Base-by-base conservation (phyloP, 2,888 invertebrate species). In the Apotomis capreana region DNA sequence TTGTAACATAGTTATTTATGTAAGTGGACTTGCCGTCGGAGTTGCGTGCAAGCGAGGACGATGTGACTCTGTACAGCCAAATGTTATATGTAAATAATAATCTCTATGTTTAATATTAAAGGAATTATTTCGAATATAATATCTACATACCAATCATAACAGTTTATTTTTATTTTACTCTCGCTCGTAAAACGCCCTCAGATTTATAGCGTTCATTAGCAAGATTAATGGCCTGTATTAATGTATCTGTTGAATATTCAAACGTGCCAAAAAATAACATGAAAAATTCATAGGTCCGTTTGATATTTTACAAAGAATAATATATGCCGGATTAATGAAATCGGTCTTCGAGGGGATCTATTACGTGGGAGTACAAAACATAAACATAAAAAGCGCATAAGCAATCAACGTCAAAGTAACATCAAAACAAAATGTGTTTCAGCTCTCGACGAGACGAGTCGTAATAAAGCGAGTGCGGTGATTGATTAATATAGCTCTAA, bases 81-180 rank as follows among this genome's bases (percentile, higher is more conserved):
- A 90, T 90, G 87, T 86, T 88, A 84, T 88, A 88, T 92, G 92
- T 93, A 92, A 90, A 92, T 90, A 88, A 86, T 83, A 87, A 87
- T 86, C 81, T 89, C 87, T 92, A 90, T 92, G 92, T 91, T 90
- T 89, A 91, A 88, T 89, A 87, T 85, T 89, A 89, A 89, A 89
- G 87, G 87, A 86, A 89, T 84, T 89, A 92, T 89, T 92, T 89
- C 86, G 91, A 92, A 90, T 93, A 92, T 89, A 92, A 89, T 89
- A 90, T 89, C 88, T 89, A 89, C 87, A 85, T 90, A 87, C 84
- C 84, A 89, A 89, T 86, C 78, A 82, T 75, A 80, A 76, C 81
- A 79, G 74, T 83, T 86, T 85, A 84, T 82, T 81, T 83, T 80
- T 81, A 78, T 80, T 78, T 78, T 77, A 74, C 73, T 74, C 75